Base-by-base conservation (phyloP, 1,140 invertebrate genomes). In the Camponotus pennsylvanicus region DNA sequence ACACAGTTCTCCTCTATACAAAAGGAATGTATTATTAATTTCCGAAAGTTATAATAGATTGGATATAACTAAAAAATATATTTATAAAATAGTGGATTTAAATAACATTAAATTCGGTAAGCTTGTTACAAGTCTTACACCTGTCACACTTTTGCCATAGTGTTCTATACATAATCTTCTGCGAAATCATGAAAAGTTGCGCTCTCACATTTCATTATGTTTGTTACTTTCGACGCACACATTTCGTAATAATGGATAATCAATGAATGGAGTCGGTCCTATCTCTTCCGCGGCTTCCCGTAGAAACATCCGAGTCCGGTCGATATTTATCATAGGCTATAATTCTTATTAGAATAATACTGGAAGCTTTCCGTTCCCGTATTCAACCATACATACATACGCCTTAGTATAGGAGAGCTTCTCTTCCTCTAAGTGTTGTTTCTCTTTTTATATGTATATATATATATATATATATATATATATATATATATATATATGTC, bases 321-420 rank as follows among this genome's bases (percentile, higher is more conserved):
- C 61, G 59, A 83, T 55, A 86, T 59, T 86, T 49, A 83, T 83
- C 59, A 66, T 45, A 32, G 49, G 37, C 52, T 49, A 86, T 86
- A 86, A 86, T 73, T 83, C 85, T 83, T 75, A 83, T 86, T 86
- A 86, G 45, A 64, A 86, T 86, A 86, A 83, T 73, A 59, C 52
- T 49, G 13, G 73, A 52, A 52, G 45, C 32, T 86, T 86, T 32
- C 79, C 73, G 59, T 71, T 42, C 27, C 55, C 27, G 13, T 40
- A 83, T 83, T 64, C 84, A 64, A 34, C 40, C 66, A n/a, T 55
- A 45, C 37, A n/a, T 67, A 32, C 45, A 59, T 27, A 27, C 27
- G 52, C 73, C 82, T 85, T 69, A 79, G 79, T 86, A 86, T 13
- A 49, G 9, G 37, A 34, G 63, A 49, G 73, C 45, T 71, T 84